These are phyloP conservation scores for Acrocephalus scirpaceus DNA, from an alignment of 2,797 vertebrate species.

Conservation along the genomic window DNA sequence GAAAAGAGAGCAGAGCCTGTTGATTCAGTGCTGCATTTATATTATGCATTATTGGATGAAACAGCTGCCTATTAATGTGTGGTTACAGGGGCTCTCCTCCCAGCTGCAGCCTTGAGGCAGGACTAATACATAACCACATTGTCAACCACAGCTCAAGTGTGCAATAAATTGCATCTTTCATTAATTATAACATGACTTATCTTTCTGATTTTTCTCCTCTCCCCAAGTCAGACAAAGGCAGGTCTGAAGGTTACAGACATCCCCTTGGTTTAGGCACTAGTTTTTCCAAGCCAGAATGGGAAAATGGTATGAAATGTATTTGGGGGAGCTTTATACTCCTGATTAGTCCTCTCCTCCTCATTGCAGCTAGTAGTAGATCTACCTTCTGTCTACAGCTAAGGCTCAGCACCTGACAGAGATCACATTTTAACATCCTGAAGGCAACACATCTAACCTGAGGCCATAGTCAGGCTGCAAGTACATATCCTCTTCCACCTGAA, in stretches of 20 bases:
- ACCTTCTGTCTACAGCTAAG: neutral
- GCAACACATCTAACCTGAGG: neutral
- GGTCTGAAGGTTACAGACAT: neutral
- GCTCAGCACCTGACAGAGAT: neutral
- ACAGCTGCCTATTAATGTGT: neutral
- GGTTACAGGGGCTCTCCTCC: neutral
- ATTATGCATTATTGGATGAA: neutral
- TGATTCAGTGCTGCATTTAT: neutral
- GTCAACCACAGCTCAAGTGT: neutral
- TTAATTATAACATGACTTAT: neutral
- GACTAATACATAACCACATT: neutral
- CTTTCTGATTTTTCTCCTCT: neutral
- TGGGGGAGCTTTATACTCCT: neutral
- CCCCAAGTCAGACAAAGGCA: neutral
- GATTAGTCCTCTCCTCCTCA: neutral
- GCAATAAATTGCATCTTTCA: neutral
- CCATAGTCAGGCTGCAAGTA: neutral
- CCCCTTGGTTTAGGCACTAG: neutral
- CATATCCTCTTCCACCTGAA: neutral
- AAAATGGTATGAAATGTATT: neutral
- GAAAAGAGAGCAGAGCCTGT: neutral
- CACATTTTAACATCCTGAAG: neutral
- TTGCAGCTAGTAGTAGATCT: neutral
- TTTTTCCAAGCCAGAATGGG: neutral
- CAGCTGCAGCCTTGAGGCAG: neutral